Conservation (phyloP, 2,797 vertebrate species). For the Cossypha heuglini region DNA sequence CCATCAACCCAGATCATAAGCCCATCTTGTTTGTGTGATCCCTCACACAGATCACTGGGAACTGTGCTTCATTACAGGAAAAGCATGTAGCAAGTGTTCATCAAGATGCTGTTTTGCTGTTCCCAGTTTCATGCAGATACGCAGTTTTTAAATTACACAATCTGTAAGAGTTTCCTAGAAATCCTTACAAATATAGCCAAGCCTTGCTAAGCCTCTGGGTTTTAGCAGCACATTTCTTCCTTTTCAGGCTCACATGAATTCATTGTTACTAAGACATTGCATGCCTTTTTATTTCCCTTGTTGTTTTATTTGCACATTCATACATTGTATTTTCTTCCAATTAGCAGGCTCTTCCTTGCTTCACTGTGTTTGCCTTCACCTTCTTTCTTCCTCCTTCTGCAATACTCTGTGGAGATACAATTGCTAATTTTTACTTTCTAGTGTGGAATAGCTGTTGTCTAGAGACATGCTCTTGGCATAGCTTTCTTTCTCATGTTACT, state of each 20-base stretch:
- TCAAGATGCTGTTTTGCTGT: slow-evolving; percentile 10
- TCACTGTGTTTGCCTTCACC: not conserved
- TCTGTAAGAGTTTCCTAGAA: slow-evolving; percentile 54
- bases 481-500: not conserved
- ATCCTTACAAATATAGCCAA: slow-evolving; percentile 36
- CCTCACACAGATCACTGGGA: not conserved
- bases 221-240: slow-evolving; percentile 33
- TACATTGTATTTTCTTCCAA: not conserved
- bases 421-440: slow-evolving; percentile 43
- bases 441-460: slow-evolving; percentile 20
- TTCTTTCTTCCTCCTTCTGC: not conserved
- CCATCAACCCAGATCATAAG: not conserved
- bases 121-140: not conserved
- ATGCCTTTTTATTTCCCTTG: slow-evolving; percentile 3
- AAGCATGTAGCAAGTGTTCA: not conserved
- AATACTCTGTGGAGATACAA: not conserved
- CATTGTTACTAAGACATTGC: not conserved
- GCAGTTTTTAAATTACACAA: not conserved
- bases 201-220: slow-evolving; percentile 52
- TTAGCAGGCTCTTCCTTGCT: not conserved
- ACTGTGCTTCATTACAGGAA: not conserved
- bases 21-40: not conserved
- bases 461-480: slow-evolving; percentile 7
- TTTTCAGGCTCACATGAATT: not conserved
- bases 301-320: slow-evolving; percentile 15